Conservation (phyloP, 2,113 vertebrate species). For the Ciconia maguari region DNA sequence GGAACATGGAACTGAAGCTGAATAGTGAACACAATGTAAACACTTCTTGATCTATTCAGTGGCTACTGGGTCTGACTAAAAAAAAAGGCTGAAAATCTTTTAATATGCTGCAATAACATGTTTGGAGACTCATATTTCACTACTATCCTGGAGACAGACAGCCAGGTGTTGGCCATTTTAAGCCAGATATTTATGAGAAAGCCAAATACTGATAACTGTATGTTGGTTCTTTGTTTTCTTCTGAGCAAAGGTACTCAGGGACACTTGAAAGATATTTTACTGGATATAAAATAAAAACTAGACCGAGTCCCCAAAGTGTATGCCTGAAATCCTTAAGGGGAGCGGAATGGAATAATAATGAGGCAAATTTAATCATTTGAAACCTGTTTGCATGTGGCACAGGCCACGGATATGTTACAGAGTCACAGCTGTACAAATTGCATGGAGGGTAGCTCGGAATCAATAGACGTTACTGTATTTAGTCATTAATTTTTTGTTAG, state of each 20-base stretch:
- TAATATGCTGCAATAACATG: not conserved
- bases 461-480: not conserved
- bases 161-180: not conserved
- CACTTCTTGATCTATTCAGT: conserved; percentile 36
- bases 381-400: not conserved
- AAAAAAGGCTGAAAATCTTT: conserved; percentile 9
- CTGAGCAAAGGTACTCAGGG: not conserved
- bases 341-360: not conserved
- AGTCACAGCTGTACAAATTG: not conserved
- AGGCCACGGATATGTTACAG: not conserved
- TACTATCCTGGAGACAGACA: not conserved
- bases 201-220: not conserved
- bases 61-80: not conserved
- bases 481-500: not conserved
- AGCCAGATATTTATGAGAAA: conserved; percentile 29
- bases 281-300: not conserved
- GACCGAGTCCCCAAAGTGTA: not conserved
- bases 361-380: not conserved
- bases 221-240: not conserved
- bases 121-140: not conserved
- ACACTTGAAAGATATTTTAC: not conserved
- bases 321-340: not conserved
- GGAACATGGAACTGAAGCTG: conserved; percentile 45
- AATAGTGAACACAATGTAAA: conserved; percentile 43
- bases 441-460: not conserved